Evolutionary conservation across 2,888 invertebrate species (phyloP), one percentile per base, ranked within the genome.

Genomic region (Nudaria mundana): DNA sequence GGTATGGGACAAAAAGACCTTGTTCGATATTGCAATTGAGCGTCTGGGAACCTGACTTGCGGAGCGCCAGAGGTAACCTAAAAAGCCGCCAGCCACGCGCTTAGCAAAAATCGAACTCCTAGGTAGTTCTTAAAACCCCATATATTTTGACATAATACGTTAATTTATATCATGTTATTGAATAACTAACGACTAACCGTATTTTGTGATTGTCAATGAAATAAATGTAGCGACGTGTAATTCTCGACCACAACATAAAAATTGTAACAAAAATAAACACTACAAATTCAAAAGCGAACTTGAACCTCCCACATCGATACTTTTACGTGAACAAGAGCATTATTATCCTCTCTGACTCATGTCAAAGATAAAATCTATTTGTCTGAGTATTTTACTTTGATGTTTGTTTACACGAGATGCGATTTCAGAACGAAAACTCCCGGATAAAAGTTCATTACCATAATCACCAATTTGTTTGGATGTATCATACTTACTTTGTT

Each of bases 321-420:
- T 64, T 57, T 56, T 59, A 53, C 52, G 47, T 59, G 46, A 65
- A 54, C 51, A 50, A 44, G 24, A 52, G 34, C 55, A 64, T 63
- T 64, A 66, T 54, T 18, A n/a, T n/a, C 48, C 46, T 39, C 50
- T 50, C 51, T 60, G 66, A 67, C 58, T 66, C 64, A 66, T 55
- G 41, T 56, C 52, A 45, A 48, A 58, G 64, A 67, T 67, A 67
- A 61, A 66, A 64, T 63, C 54, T 59, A 51, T 63, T 61, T 59
- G 56, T 56, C 44, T 52, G 49, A 49, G 56, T 54, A 62, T 66
- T 65, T 52, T 53, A 50, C 48, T 56, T 53, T 52, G 56, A 55
- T 61, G 53, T 52, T 48, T 53, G 53, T 53, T 50, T 57, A 56
- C 49, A 44, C 37, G 40, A 49, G 37, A 37, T 48, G 35, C 30